Percentiles rank a stretch among this genome's conserved stretches.
Conservation (phyloP, 2,113 vertebrate species). For the Prionailurus bengalensis region DNA sequence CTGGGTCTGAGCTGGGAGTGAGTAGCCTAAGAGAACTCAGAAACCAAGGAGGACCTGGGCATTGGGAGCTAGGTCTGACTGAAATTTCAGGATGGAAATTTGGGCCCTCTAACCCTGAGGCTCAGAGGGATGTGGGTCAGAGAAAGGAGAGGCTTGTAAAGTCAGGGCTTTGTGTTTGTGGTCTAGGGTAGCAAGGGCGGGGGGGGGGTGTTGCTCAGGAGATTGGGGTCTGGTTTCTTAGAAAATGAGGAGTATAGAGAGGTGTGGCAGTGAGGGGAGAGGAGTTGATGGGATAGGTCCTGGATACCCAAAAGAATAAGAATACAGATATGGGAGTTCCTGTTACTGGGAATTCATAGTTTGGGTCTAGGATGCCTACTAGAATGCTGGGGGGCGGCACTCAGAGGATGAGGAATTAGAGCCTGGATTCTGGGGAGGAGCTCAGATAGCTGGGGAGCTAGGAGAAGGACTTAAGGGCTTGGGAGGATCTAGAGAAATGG, state of each 20-base stretch:
- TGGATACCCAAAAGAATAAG: background rate
- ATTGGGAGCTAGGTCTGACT: background rate
- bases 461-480: background rate
- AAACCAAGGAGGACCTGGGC: constrained; percentile 5
- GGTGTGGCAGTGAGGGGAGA: background rate
- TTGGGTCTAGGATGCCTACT: background rate
- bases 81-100: constrained; percentile 49
- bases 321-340: background rate
- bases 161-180: constrained; percentile 28
- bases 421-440: background rate
- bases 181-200: background rate
- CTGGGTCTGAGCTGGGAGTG: background rate
- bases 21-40: constrained; percentile 1
- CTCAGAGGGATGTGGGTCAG: background rate
- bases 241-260: background rate
- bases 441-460: background rate
- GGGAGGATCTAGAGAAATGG: background rate
- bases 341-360: constrained; percentile 11
- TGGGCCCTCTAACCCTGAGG: background rate
- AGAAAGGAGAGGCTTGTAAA: background rate
- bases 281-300: background rate
- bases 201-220: background rate
- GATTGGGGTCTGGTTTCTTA: constrained; percentile 31
- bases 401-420: background rate
- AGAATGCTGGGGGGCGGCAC: background rate